Evolutionary conservation across 1,140 invertebrate genomes (phyloP).

Genomic region (Lepeophtheirus salmonis): DNA sequence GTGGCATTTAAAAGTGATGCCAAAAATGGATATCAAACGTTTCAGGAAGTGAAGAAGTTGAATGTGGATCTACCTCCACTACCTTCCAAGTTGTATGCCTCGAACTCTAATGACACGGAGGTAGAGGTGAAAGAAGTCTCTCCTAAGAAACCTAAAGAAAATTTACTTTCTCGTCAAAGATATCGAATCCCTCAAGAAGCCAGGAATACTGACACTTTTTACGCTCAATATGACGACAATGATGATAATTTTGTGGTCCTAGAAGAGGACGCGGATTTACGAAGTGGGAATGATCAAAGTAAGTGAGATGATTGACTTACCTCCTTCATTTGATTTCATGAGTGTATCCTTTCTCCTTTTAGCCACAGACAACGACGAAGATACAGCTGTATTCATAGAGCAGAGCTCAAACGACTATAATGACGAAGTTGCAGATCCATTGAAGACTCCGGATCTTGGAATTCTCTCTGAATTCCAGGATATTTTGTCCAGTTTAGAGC

Average conservation of each 20-base stretch:
- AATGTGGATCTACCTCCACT: not conserved
- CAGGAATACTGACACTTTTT: not conserved
- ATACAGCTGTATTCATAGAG: not conserved
- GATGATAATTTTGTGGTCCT: not conserved
- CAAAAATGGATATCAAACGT: slow-evolving; percentile 1
- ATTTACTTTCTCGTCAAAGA: not conserved
- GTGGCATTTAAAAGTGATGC: not conserved
- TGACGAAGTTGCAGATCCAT: not conserved
- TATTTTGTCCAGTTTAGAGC: not conserved
- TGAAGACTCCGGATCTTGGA: not conserved
- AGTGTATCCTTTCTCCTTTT: too few relatives aligned
- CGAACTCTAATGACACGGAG: not conserved
- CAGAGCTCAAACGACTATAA: not conserved
- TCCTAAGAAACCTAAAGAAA: not conserved
- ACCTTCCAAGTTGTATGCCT: not conserved
- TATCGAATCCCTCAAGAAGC: not conserved
- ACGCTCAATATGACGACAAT: not conserved
- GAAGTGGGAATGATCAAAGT: not conserved
- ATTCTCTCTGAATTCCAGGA: too few relatives aligned
- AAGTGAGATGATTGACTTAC: too few relatives aligned
- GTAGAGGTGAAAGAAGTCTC: too few relatives aligned
- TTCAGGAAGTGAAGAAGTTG: not conserved
- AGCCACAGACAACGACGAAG: too few relatives aligned
- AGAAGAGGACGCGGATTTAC: not conserved
- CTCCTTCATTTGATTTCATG: not conserved